Percentiles rank a stretch among this genome's conserved stretches.
phyloP scores from a whole-genome alignment of 2,888 invertebrate species.

The Metallyticus violacea region DNA sequence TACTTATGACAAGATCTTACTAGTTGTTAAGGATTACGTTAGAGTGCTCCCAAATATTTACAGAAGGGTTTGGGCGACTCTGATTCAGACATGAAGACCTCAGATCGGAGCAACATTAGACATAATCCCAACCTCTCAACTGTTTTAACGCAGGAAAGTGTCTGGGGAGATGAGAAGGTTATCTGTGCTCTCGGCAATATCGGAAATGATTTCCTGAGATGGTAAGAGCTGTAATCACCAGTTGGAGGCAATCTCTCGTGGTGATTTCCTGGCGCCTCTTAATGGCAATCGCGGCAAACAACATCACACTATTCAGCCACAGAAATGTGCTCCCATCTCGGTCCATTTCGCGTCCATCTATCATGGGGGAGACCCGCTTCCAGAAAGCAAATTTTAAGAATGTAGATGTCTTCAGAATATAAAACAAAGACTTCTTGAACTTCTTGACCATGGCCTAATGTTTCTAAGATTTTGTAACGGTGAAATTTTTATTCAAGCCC shows the following conservation, averaged over 20 bases:
- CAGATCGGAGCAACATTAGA: neutral
- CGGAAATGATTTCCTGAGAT: constrained; percentile 8
- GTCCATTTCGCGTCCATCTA: neutral
- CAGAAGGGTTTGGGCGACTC: no score
- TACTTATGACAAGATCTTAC: no score
- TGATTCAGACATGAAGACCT: neutral
- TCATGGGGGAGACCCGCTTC: neutral
- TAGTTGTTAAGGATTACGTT: no score
- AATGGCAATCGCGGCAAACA: constrained; percentile 28
- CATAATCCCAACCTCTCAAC: neutral
- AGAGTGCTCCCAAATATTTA: no score
- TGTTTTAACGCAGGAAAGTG: neutral
- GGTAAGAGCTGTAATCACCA: neutral
- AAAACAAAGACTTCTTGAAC: no score
- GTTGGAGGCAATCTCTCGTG: neutral
- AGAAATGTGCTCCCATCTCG: neutral
- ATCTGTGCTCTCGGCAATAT: neutral
- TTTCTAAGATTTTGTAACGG: no score
- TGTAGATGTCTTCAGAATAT: no score
- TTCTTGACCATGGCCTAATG: no score
- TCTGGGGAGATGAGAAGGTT: neutral
- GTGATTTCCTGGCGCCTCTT: constrained; percentile 27
- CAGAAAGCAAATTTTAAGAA: neutral
- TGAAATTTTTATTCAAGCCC: no score
- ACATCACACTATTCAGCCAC: neutral